Evolutionary conservation across 1,140 invertebrate species (phyloP).

Genomic region (Drosophila oshimai): DNA sequence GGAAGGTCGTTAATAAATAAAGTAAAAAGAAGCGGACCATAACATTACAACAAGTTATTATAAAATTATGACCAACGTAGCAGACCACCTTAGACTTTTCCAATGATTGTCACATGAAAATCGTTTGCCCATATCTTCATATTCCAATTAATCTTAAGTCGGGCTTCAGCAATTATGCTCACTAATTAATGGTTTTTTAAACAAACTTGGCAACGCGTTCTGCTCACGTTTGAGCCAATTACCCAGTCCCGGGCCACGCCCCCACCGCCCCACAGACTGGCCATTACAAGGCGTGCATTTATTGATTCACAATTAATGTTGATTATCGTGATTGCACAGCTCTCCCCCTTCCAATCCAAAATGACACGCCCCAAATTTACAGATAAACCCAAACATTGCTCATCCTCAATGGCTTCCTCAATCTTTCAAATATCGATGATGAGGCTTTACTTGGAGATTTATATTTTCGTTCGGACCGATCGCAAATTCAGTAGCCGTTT

Average conservation of each 20-base stretch:
- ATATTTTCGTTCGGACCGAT: slow-evolving; percentile 38
- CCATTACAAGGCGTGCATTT: slow-evolving; percentile 62
- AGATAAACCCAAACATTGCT: slow-evolving; percentile 31
- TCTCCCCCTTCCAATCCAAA: slow-evolving; percentile 9
- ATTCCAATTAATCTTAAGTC: slow-evolving; percentile 70
- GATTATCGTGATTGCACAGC: slow-evolving; percentile 64
- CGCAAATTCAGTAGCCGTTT: slow-evolving; percentile 76
- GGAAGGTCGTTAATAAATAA: too few relatives aligned
- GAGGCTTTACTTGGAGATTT: slow-evolving; percentile 16
- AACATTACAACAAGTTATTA: neutral
- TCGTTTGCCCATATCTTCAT: slow-evolving; percentile 51
- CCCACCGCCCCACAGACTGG: slow-evolving; percentile 11
- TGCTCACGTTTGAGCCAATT: slow-evolving; percentile 74
- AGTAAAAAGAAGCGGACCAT: too few relatives aligned
- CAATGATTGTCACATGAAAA: slow-evolving; percentile 55
- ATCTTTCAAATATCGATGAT: slow-evolving; percentile 22
- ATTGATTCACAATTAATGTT: slow-evolving; percentile 79
- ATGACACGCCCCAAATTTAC: slow-evolving; percentile 68
- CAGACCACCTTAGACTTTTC: neutral
- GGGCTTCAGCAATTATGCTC: slow-evolving; percentile 53
- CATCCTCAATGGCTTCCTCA: slow-evolving; percentile 1
- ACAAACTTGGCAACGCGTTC: slow-evolving; percentile 76
- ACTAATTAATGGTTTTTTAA: slow-evolving; percentile 75
- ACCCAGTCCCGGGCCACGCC: slow-evolving; percentile 19
- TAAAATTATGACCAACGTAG: neutral